Evolutionary conservation across 2,113 vertebrate species (phyloP).

Genomic region (Odobenus rosmarus): DNA sequence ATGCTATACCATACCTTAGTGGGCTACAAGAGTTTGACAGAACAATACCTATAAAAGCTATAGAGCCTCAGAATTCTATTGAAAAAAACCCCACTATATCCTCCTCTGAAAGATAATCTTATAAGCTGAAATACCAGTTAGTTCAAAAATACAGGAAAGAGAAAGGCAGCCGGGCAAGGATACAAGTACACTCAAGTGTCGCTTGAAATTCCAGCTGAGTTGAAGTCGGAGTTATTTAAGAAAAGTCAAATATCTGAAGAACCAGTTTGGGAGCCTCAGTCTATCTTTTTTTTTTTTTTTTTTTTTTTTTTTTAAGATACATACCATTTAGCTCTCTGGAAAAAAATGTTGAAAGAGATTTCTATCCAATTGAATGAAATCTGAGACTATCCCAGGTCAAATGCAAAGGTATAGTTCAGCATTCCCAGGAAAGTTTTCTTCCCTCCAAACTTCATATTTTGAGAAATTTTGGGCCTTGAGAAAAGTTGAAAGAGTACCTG

Average conservation of each 20-base stretch:
- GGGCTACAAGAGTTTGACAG: background rate
- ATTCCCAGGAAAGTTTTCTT: constrained; percentile 36
- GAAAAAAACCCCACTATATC: background rate
- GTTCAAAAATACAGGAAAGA: background rate
- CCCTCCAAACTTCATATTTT: background rate
- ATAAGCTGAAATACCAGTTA: constrained; percentile 32
- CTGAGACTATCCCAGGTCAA: constrained; percentile 47
- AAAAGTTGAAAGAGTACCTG: constrained; percentile 9
- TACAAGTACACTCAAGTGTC: background rate
- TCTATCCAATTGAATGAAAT: constrained; percentile 41
- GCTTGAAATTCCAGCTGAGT: constrained; percentile 60
- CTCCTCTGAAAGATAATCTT: background rate
- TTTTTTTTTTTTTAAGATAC: background rate
- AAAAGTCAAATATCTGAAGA: constrained; percentile 55
- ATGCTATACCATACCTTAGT: background rate
- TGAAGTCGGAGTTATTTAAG: constrained; percentile 51
- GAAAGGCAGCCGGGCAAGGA: background rate
- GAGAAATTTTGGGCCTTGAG: background rate
- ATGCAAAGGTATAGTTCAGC: constrained; percentile 38
- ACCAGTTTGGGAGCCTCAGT: constrained; percentile 45
- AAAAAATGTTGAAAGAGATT: constrained; percentile 8
- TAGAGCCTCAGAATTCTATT: background rate
- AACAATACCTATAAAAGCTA: background rate
- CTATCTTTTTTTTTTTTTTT: background rate
- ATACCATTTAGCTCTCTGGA: constrained; percentile 5